Evolutionary conservation across 2,888 invertebrate genomes (phyloP).

Genomic region (Ecdyonurus torrentis): DNA sequence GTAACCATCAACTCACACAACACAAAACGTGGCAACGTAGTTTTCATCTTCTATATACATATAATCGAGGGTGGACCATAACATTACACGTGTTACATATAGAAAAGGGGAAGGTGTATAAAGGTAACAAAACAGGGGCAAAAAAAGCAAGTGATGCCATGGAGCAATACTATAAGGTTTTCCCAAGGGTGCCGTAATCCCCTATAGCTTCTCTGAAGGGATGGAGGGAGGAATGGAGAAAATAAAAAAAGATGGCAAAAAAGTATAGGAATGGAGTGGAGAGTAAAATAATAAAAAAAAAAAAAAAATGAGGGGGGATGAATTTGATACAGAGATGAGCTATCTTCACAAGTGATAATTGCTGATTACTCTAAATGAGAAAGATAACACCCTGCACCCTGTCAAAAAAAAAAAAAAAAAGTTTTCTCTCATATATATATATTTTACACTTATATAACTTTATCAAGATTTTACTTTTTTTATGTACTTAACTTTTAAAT

Average conservation of each 20-base stretch:
- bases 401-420: too few species aligned
- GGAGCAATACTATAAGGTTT: not conserved
- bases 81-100: not conserved
- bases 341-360: not conserved
- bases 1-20: too few species aligned
- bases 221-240: not conserved
- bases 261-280: too few species aligned
- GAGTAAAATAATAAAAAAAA: too few species aligned
- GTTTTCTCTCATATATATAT: too few species aligned
- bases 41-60: too few species aligned
- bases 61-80: not conserved
- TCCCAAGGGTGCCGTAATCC: not conserved
- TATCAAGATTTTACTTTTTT: not conserved
- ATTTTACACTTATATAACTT: not conserved
- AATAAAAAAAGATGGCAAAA: too few species aligned
- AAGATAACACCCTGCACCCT: constrained; percentile 1
- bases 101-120: too few species aligned
- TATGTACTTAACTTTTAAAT: not conserved
- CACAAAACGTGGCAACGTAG: too few species aligned
- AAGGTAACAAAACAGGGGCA: too few species aligned
- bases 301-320: too few species aligned
- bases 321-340: not conserved
- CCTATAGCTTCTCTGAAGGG: not conserved
- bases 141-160: not conserved
- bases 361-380: not conserved